Evolutionary conservation across 2,113 vertebrate genomes (phyloP), one percentile per base, ranked within the genome.

Genomic region (Anguilla rostrata): DNA sequence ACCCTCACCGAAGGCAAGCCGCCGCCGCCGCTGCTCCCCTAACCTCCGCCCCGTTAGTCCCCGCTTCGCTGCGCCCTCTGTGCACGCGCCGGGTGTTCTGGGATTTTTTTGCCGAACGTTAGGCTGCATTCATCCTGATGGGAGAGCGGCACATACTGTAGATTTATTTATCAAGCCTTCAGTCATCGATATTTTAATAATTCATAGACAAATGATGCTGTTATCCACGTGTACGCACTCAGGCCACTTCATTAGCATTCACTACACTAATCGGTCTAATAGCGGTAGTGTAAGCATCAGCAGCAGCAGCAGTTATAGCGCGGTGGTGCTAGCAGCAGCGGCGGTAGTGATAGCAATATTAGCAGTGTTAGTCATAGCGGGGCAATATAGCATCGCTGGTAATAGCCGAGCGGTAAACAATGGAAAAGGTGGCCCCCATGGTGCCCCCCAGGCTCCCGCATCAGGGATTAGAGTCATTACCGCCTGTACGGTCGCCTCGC

Each of bases 1-100:
- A 99, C 98, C 0, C 96, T 99, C 40, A 97, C 95, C 0, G 95
- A 96, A 43, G 97, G 98, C 98, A 89, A 79, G 92, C 4, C 22
- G 2, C 11, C 9, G 22, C 0, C 26, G 12, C 66, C 9, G 56
- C 12, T 9, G 12, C 49, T 8, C 26, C 6, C n/a, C 26, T 0
- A 71, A n/a, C 63, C 63, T 5, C 20, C 4, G 63, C 3, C 1
- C n/a, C 29, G 12, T 34, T 46, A 46, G 5, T 29, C 29, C 29
- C 34, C 14, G 49, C 16, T 83, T 83, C 53, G 5, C 40, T 56
- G 81, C 26, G 22, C 49, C 15, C 16, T 5, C 43, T 49, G 43
- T 83, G 26, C 53, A 29, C 82, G 22, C 22, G 22, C 22, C 60
- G 12, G 5, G 60, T 26, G 43, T 6, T 8, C 43, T 46, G 8